phyloP scores from a whole-genome alignment of 1,140 invertebrate species.

The Cyrtorhinus lividipennis region DNA sequence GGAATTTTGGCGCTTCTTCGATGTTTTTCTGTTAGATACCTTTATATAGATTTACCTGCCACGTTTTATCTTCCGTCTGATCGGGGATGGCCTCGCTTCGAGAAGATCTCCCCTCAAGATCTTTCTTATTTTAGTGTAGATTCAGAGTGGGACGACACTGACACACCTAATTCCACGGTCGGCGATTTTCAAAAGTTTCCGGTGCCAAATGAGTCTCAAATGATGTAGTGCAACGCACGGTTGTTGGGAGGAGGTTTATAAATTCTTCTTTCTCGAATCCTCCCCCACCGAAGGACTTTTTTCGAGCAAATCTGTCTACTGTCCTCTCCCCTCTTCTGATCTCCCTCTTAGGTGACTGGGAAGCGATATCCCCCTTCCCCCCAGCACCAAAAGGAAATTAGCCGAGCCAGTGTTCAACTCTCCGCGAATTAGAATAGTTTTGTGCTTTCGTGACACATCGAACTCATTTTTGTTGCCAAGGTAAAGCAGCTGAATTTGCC shows the following conservation, averaged over 20 bases:
- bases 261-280: not conserved
- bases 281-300: not conserved
- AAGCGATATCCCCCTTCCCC: not conserved
- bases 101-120: not conserved
- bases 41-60: too few species aligned
- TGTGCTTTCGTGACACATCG: not conserved
- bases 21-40: too few species aligned
- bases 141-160: too few species aligned
- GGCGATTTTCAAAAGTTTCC: not conserved
- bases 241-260: not conserved
- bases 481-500: too few species aligned
- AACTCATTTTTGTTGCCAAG: too few species aligned
- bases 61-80: too few species aligned
- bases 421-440: not conserved
- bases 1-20: too few species aligned
- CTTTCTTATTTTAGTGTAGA: not conserved
- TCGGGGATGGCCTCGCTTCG: too few species aligned
- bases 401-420: not conserved
- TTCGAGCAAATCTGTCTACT: not conserved
- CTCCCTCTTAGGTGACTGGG: not conserved
- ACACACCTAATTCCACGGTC: slow-evolving; percentile 1
- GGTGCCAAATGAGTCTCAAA: too few species aligned
- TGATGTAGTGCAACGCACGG: not conserved
- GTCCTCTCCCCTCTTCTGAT: too few species aligned
- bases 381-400: not conserved